phyloP scores from a whole-genome alignment of 2,113 vertebrate species.

The Dasyprocta punctata region DNA sequence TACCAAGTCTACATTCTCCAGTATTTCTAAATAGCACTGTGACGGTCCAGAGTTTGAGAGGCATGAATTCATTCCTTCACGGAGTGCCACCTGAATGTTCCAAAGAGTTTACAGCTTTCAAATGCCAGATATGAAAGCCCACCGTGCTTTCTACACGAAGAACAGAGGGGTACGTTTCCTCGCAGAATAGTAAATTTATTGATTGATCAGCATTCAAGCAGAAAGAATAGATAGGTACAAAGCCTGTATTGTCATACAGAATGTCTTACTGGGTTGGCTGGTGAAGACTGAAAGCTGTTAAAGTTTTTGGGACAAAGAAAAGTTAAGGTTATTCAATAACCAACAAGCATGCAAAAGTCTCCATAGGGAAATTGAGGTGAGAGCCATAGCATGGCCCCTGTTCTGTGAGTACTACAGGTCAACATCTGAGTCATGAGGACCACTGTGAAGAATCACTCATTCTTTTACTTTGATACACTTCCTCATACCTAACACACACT shows the following conservation, averaged over 20 bases:
- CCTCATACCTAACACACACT: not conserved
- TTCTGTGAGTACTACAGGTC: too few relatives aligned
- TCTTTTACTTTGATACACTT: not conserved
- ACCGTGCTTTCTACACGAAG: not conserved
- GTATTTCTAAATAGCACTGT: not conserved
- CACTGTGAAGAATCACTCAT: fast-evolving
- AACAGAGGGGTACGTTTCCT: not conserved
- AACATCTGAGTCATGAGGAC: not conserved
- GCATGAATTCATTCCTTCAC: not conserved
- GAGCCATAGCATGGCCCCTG: too few relatives aligned
- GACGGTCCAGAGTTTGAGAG: not conserved
- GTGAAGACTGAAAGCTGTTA: not conserved
- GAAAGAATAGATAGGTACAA: not conserved
- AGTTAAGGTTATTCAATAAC: not conserved
- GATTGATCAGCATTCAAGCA: not conserved
- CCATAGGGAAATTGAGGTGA: fast-evolving
- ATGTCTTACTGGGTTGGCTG: not conserved
- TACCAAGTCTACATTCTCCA: too few relatives aligned
- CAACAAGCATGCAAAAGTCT: not conserved
- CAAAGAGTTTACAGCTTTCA: not conserved
- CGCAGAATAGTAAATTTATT: not conserved
- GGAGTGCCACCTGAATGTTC: not conserved
- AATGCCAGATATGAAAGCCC: not conserved
- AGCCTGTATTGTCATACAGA: not conserved
- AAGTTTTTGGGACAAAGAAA: not conserved